phyloP scores from a whole-genome alignment of 2,113 vertebrate genomes.

The Bostrychus sinensis region DNA sequence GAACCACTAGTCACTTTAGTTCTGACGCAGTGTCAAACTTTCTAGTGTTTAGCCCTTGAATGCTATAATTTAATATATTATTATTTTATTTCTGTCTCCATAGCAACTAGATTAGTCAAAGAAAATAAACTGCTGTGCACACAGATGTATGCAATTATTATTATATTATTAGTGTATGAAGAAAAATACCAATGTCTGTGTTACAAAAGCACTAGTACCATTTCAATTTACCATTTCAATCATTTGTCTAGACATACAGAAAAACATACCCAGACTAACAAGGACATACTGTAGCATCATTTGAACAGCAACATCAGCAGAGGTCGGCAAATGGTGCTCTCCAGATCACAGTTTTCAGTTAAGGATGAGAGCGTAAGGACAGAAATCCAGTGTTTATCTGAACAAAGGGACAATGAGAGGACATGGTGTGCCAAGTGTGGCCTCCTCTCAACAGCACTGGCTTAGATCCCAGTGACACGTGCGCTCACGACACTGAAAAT shows the following conservation, averaged over 20 bases:
- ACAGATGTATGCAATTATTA: background rate
- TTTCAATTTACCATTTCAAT: too few relatives aligned
- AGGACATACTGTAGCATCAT: slow-evolving; percentile 1
- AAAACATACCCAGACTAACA: background rate
- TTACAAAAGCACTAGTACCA: too few relatives aligned
- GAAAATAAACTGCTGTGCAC: slow-evolving; percentile 13
- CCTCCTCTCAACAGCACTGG: slow-evolving; percentile 39
- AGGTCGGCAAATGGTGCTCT: too few relatives aligned
- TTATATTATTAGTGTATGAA: too few relatives aligned
- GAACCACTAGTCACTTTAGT: too few relatives aligned
- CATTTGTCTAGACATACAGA: too few relatives aligned
- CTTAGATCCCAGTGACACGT: slow-evolving; percentile 43
- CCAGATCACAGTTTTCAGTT: slow-evolving; percentile 11
- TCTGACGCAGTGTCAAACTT: too few relatives aligned
- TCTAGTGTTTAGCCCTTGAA: too few relatives aligned
- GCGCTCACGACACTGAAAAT: slow-evolving; percentile 42
- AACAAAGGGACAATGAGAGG: slow-evolving; percentile 25
- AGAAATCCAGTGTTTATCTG: slow-evolving; percentile 12
- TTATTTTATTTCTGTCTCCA: slow-evolving; percentile 33
- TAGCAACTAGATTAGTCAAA: slow-evolving; percentile 54
- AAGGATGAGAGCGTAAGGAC: background rate
- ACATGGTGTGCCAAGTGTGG: slow-evolving; percentile 8
- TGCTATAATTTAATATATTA: background rate
- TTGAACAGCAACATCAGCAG: too few relatives aligned
- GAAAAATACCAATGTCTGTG: too few relatives aligned